phyloP scores from a whole-genome alignment of 1,140 invertebrate genomes.

The Drosophila micromelanica region DNA sequence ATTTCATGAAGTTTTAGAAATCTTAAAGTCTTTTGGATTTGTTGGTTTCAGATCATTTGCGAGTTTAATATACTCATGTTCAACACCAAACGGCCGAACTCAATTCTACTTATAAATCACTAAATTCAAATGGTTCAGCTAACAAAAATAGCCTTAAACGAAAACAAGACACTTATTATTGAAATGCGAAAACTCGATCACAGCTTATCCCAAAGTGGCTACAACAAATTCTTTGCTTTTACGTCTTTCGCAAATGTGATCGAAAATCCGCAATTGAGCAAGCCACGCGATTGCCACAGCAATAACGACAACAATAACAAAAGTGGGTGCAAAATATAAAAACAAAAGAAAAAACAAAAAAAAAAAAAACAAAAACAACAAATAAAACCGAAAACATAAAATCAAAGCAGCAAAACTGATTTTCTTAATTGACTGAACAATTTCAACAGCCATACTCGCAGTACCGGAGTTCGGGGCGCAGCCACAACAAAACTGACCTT shows the following conservation, averaged over 20 bases:
- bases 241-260: constrained; percentile 64
- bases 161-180: constrained; percentile 51
- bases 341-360: neutral
- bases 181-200: constrained; percentile 20
- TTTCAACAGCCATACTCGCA: constrained; percentile 55
- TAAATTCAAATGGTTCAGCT: constrained; percentile 17
- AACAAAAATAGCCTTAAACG: constrained; percentile 15
- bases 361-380: neutral
- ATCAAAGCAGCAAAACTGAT: constrained; percentile 63
- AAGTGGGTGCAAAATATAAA: constrained; percentile 49
- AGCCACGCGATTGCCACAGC: constrained; percentile 55
- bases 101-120: neutral
- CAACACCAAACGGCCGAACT: too few species aligned
- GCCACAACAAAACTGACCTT: constrained; percentile 70
- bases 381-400: neutral
- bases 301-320: constrained; percentile 18
- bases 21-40: neutral
- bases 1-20: neutral
- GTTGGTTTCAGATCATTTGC: neutral
- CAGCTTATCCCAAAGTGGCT: constrained; percentile 19
- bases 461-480: constrained; percentile 40
- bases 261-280: constrained; percentile 65
- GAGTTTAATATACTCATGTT: too few species aligned
- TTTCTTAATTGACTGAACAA: constrained; percentile 78
- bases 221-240: constrained; percentile 63